phyloP scores from a whole-genome alignment of 2,797 vertebrate genomes.

The Macrochelys suwanniensis region DNA sequence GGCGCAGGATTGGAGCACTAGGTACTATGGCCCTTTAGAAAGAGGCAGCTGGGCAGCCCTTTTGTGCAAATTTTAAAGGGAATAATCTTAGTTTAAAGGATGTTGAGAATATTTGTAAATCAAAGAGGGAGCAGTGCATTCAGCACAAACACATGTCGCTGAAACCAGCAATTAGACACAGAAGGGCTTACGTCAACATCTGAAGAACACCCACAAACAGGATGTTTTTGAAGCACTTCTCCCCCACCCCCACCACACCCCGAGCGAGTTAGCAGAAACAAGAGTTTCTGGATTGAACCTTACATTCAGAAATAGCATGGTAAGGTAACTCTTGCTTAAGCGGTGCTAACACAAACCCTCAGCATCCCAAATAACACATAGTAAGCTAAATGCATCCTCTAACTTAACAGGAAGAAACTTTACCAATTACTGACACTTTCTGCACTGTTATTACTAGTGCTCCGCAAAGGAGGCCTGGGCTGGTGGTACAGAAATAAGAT shows the following conservation, averaged over 20 bases:
- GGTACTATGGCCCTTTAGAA: not conserved
- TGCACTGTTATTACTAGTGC: not conserved
- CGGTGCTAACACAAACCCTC: not conserved
- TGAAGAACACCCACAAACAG: not conserved
- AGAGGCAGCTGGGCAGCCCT: not conserved
- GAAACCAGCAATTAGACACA: not conserved
- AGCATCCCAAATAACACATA: not conserved
- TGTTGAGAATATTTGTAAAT: not conserved
- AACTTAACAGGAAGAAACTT: not conserved
- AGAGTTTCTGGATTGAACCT: not conserved
- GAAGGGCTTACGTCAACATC: not conserved
- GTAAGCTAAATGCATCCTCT: fast-evolving
- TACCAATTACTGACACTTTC: not conserved
- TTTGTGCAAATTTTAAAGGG: not conserved
- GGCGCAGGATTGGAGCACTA: not conserved
- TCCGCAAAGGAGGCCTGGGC: not conserved
- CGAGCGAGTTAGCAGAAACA: not conserved
- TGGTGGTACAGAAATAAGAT: not conserved
- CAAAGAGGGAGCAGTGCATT: not conserved
- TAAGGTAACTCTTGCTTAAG: not conserved
- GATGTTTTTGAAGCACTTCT: not conserved
- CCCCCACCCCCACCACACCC: not conserved
- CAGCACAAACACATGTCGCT: not conserved
- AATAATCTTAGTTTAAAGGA: not conserved
- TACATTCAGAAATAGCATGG: not conserved